These are phyloP conservation scores for Coreoperca whiteheadi DNA, from an alignment of 2,113 vertebrate genomes.

Conservation along the genomic window DNA sequence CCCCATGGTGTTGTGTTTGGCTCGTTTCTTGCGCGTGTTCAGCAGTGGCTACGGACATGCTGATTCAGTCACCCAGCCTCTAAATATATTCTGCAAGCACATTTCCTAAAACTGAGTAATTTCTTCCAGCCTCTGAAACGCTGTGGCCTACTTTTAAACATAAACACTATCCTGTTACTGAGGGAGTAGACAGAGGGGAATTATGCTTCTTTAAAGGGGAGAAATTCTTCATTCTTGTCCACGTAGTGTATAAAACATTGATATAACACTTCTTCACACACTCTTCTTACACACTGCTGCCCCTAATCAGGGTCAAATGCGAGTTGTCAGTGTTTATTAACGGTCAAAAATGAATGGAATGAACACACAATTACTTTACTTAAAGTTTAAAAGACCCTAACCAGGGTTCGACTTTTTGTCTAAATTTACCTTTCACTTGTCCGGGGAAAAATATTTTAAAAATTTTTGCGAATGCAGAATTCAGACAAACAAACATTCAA, in stretches of 20 bases:
- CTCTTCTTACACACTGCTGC: not conserved
- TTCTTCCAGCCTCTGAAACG: conserved; percentile 38
- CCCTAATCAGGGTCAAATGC: not conserved
- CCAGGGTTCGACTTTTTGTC: too few relatives aligned
- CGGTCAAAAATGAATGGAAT: not conserved
- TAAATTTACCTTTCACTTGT: too few relatives aligned
- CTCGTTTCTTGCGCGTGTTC: conserved; percentile 15
- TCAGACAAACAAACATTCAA: too few relatives aligned
- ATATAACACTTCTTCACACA: not conserved
- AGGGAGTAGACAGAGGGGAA: not conserved
- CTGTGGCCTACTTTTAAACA: conserved; percentile 37
- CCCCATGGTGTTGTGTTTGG: conserved; percentile 33
- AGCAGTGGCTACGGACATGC: conserved; percentile 36
- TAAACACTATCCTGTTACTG: conserved; percentile 17
- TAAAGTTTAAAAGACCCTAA: not conserved
- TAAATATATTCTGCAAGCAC: conserved; percentile 51
- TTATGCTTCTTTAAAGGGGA: not conserved
- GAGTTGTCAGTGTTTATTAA: not conserved
- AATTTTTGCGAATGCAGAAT: too few relatives aligned
- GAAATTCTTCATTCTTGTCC: not conserved
- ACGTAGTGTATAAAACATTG: not conserved
- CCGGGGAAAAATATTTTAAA: too few relatives aligned
- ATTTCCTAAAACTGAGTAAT: conserved; percentile 51
- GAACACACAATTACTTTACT: not conserved
- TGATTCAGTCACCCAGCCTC: conserved; percentile 42